phyloP scores from a whole-genome alignment of 2,797 vertebrate species.

The Lindbergichthys nudifrons region DNA sequence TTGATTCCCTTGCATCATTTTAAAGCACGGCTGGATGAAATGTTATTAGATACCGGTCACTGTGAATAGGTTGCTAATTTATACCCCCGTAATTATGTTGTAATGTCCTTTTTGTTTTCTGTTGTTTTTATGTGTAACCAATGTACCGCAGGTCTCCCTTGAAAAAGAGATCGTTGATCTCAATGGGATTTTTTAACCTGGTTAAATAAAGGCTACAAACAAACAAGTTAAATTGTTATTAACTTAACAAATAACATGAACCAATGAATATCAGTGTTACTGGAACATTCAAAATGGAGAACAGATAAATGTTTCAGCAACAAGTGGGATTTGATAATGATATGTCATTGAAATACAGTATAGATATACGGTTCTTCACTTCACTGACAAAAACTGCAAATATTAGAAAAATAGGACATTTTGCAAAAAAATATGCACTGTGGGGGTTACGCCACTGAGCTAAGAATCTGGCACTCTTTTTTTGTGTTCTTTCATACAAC shows the following conservation, averaged over 20 bases:
- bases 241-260: background rate
- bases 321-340: slow-evolving; percentile 15
- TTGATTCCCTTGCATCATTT: no score
- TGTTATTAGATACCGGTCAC: no score
- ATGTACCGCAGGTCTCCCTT: no score
- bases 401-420: slow-evolving; percentile 32
- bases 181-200: no score
- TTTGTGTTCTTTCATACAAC: slow-evolving; percentile 44
- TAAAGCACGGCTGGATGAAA: no score
- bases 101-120: no score
- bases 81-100: no score
- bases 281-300: background rate
- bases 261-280: background rate
- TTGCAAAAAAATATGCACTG: slow-evolving; percentile 24
- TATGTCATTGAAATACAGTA: slow-evolving; percentile 25
- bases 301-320: slow-evolving; percentile 1
- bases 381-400: slow-evolving; percentile 8
- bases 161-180: no score
- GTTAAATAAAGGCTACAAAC: no score
- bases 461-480: slow-evolving; percentile 37
- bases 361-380: slow-evolving; percentile 5
- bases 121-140: no score
- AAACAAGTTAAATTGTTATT: background rate
- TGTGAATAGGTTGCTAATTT: no score
- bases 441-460: slow-evolving; percentile 35